These are phyloP conservation scores for Pseudochirops corinnae DNA, from an alignment of 2,797 vertebrate genomes.

Conservation along the genomic window DNA sequence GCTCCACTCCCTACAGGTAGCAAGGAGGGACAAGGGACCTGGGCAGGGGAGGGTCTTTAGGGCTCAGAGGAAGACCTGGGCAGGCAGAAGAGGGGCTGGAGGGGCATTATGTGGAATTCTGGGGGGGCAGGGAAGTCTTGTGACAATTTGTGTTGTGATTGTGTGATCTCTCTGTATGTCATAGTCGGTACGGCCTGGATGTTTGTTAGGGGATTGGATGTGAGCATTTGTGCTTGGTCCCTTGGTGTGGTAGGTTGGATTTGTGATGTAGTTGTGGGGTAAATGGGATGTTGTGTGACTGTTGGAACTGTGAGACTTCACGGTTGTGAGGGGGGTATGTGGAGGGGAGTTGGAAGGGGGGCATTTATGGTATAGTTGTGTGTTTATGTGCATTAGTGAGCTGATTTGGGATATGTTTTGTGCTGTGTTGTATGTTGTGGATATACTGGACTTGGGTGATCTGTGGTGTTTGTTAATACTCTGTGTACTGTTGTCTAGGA, in stretches of 20 bases:
- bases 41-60: neutral
- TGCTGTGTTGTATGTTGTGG: neutral
- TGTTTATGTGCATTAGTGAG: neutral
- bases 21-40: neutral
- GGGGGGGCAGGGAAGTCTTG: neutral
- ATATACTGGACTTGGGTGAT: neutral
- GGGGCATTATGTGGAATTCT: neutral
- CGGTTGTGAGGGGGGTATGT: neutral
- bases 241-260: neutral
- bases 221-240: neutral
- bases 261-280: neutral
- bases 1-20: neutral
- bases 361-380: neutral
- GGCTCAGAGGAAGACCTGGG: neutral
- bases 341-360: neutral
- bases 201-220: neutral
- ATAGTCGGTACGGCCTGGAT: neutral
- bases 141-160: neutral
- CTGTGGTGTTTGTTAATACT: neutral
- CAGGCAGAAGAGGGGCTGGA: neutral
- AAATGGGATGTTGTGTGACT: neutral
- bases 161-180: neutral
- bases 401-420: neutral
- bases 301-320: neutral
- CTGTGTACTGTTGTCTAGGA: neutral